A percentile compares a stretch with the other conserved stretches of the same genome.
These are phyloP conservation scores for Cetonia aurata DNA, from an alignment of 2,888 invertebrate species.

Conservation along the genomic window DNA sequence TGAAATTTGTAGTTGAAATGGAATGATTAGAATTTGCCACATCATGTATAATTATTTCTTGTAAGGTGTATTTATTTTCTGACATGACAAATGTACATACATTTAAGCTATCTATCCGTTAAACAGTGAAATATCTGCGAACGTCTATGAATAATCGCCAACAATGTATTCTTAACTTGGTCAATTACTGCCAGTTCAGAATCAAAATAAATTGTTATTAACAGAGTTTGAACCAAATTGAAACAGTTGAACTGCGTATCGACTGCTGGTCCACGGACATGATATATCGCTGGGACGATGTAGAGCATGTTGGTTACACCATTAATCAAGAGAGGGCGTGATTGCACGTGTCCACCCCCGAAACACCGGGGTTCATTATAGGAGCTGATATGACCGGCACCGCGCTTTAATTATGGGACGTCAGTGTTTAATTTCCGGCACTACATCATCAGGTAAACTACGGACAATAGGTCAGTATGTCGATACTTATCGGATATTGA, in stretches of 20 bases:
- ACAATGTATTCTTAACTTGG: conserved; percentile 41
- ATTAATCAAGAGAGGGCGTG: conserved; percentile 62
- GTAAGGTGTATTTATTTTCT: not conserved
- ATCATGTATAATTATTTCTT: no score
- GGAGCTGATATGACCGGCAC: conserved; percentile 52
- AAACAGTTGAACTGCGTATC: conserved; percentile 54
- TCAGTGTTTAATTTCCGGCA: conserved; percentile 54
- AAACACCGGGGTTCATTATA: conserved; percentile 51
- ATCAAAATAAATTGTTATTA: conserved; percentile 47
- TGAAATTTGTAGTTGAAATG: no score
- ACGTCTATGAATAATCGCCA: conserved; percentile 31
- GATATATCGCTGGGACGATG: conserved; percentile 65
- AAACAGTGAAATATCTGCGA: not conserved
- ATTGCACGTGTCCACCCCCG: conserved; percentile 58
- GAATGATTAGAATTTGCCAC: no score
- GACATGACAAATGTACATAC: not conserved
- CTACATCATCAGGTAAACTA: conserved; percentile 52
- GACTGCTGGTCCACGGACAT: conserved; percentile 52
- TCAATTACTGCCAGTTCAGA: conserved; percentile 46
- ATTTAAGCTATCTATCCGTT: not conserved
- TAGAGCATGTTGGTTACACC: conserved; percentile 62
- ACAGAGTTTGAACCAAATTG: conserved; percentile 50
- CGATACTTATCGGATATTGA: conserved; percentile 50
- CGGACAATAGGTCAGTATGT: conserved; percentile 52
- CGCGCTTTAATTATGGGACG: conserved; percentile 53